phyloP scores from a whole-genome alignment of 2,888 invertebrate genomes.

The Aleiodes leptofemur region DNA sequence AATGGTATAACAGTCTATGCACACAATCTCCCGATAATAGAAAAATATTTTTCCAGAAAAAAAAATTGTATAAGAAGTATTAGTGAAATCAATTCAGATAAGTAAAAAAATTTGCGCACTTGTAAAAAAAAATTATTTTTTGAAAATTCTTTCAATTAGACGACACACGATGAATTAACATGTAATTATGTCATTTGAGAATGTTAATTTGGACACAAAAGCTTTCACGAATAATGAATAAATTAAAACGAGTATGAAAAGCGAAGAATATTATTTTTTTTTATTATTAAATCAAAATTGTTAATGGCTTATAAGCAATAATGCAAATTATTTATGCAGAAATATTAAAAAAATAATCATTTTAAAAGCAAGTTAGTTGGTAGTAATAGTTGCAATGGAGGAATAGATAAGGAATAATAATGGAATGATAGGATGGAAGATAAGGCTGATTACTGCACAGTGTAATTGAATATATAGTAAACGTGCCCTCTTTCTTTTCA shows the following conservation, averaged over 20 bases:
- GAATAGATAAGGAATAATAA: conserved; percentile 31
- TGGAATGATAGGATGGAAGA: conserved; percentile 45
- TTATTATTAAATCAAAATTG: conserved; percentile 5
- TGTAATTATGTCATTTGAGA: not conserved
- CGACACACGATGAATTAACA: not conserved
- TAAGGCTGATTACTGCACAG: conserved; percentile 50
- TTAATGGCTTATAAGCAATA: conserved; percentile 15
- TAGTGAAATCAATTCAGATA: conserved; percentile 1
- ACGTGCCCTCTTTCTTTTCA: conserved; percentile 60
- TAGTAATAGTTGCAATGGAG: not conserved
- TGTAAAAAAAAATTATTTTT: too few relatives aligned
- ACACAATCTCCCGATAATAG: conserved; percentile 14
- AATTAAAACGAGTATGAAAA: conserved; percentile 21
- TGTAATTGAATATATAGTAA: conserved; percentile 52
- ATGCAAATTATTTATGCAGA: conserved; percentile 4
- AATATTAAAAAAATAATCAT: not conserved
- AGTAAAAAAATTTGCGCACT: not conserved
- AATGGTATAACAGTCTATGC: conserved; percentile 15
- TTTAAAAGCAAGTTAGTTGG: conserved; percentile 48
- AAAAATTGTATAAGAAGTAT: conserved; percentile 14
- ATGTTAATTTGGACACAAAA: conserved; percentile 26
- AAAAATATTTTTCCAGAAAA: conserved; percentile 37
- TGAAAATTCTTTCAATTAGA: not conserved
- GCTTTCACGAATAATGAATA: conserved; percentile 24
- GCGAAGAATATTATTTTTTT: too few relatives aligned